Evolutionary conservation across 2,797 vertebrate species (phyloP).

Genomic region (Rhincodon typus): DNA sequence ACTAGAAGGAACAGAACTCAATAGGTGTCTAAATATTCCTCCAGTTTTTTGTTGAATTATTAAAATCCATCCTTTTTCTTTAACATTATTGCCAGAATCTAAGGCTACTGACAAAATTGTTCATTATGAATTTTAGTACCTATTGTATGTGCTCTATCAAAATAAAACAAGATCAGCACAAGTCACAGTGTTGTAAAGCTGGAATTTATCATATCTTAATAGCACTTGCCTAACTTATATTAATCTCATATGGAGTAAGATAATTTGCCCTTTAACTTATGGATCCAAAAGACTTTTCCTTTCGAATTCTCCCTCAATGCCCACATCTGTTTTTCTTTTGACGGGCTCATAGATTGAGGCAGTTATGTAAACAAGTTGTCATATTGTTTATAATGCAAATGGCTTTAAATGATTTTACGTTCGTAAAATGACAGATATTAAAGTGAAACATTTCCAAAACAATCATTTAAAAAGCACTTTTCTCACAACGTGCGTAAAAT

Average conservation of each 20-base stretch:
- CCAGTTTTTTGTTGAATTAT: not conserved
- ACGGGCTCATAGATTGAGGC: not conserved
- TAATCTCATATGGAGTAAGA: not conserved
- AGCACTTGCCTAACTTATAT: not conserved
- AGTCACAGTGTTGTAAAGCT: not conserved
- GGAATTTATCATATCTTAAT: not conserved
- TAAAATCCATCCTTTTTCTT: not conserved
- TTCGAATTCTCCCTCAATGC: not conserved
- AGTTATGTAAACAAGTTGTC: not conserved
- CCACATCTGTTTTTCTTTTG: not conserved
- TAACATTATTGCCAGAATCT: not conserved
- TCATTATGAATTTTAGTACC: not conserved
- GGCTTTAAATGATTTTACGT: not conserved
- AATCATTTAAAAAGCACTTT: not conserved
- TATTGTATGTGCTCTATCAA: not conserved
- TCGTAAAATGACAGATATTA: not conserved
- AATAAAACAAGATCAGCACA: not conserved
- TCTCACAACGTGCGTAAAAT: not conserved
- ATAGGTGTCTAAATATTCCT: not conserved
- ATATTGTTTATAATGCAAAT: not conserved
- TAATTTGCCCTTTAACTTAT: not conserved
- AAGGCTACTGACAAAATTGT: not conserved
- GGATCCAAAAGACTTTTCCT: not conserved
- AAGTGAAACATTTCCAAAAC: not conserved
- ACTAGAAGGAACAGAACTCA: not conserved